Percentiles rank a stretch among this genome's conserved stretches.
These are phyloP conservation scores for Drosophila trichaetosa DNA, from an alignment of 2,888 invertebrate genomes.

Conservation along the genomic window DNA sequence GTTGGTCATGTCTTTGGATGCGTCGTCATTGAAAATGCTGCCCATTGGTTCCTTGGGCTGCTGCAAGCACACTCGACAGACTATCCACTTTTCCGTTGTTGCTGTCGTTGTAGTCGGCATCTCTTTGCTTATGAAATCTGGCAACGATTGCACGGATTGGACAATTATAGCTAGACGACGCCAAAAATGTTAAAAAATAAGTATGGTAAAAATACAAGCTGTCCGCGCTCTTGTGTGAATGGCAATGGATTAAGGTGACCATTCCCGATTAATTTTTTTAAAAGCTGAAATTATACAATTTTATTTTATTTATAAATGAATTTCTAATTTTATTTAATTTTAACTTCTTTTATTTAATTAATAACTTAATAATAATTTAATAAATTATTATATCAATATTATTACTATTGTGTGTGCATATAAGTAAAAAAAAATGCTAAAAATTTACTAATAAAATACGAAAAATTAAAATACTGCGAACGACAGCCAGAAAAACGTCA, in stretches of 20 bases:
- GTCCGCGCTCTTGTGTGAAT: constrained; percentile 54
- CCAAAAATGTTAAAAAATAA: constrained; percentile 47
- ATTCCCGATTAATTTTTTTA: constrained; percentile 1
- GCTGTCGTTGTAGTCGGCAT: constrained; percentile 55
- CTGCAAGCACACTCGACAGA: constrained; percentile 79
- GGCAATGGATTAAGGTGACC: constrained; percentile 42
- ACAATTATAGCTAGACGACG: constrained; percentile 47
- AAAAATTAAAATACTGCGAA: constrained; percentile 23
- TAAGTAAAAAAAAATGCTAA: not conserved
- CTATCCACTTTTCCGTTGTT: constrained; percentile 80
- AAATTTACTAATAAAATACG: constrained; percentile 25
- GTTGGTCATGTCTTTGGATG: constrained; percentile 78
- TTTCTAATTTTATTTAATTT: not conserved
- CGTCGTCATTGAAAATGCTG: constrained; percentile 78
- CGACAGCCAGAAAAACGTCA: constrained; percentile 11
- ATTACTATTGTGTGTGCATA: not conserved
- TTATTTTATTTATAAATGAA: not conserved
- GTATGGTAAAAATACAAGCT: constrained; percentile 55
- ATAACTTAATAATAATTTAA: not conserved
- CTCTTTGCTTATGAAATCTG: constrained; percentile 15
- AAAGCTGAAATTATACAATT: not conserved
- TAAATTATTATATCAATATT: not conserved
- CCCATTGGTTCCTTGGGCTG: constrained; percentile 81
- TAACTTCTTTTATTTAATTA: not conserved
- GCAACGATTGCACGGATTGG: constrained; percentile 16